A percentile compares a stretch with the other conserved stretches of the same genome.
phyloP scores from a whole-genome alignment of 2,888 invertebrate genomes.

The Parochlus steinenii region DNA sequence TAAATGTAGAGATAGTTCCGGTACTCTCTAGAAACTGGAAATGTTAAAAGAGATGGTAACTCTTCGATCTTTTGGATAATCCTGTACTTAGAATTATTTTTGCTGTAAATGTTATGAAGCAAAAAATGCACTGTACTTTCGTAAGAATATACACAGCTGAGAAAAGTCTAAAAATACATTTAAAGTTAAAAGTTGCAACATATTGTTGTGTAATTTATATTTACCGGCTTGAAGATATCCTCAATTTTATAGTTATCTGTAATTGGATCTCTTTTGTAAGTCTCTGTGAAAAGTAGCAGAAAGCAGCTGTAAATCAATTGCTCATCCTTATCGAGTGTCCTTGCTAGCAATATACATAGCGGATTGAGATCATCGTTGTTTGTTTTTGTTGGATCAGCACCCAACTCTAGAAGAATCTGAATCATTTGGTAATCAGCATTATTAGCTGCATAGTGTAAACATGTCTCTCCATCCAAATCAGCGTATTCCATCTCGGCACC shows the following conservation, averaged over 20 bases:
- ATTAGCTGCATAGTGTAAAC: slow-evolving; percentile 12
- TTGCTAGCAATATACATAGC: slow-evolving; percentile 3
- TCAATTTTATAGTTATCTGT: neutral
- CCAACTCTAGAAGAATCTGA: slow-evolving; percentile 11
- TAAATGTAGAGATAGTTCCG: too few species aligned
- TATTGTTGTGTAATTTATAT: too few species aligned
- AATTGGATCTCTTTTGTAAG: slow-evolving; percentile 7
- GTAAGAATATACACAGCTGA: too few species aligned
- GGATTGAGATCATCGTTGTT: slow-evolving; percentile 12
- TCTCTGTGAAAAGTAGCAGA: slow-evolving; percentile 1
- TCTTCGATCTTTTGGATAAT: too few species aligned
- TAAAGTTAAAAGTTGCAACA: too few species aligned
- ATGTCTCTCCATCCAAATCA: slow-evolving; percentile 14
- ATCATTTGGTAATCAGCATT: slow-evolving; percentile 13
- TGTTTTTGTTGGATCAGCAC: slow-evolving; percentile 7
- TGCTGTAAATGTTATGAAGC: too few species aligned
- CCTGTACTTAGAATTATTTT: too few species aligned
- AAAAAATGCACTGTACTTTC: too few species aligned
- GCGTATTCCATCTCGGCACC: slow-evolving; percentile 11
- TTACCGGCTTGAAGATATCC: slow-evolving; percentile 9
- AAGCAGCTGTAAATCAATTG: slow-evolving; percentile 3
- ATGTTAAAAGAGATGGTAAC: too few species aligned
- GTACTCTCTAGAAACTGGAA: too few species aligned
- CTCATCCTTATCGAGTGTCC: neutral
- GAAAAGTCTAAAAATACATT: too few species aligned